These are phyloP conservation scores for Eufriesea mexicana DNA, from an alignment of 1,140 invertebrate genomes.

Conservation along the genomic window DNA sequence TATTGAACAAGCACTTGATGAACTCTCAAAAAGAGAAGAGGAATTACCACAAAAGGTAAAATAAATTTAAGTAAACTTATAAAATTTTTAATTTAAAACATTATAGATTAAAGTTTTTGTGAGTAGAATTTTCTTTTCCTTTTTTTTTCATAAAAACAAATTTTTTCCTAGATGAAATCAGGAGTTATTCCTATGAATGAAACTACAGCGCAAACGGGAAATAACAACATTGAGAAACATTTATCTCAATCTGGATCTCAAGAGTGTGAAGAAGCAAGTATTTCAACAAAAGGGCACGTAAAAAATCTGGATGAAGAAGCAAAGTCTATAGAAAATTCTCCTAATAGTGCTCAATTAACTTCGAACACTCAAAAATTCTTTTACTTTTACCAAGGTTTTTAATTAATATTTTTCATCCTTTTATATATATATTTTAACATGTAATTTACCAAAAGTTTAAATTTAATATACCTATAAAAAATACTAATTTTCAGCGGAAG, in stretches of 20 bases:
- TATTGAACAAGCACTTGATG: constrained; percentile 90
- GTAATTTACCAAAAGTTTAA: constrained; percentile 6
- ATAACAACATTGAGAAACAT: constrained; percentile 22
- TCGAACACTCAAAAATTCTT: constrained; percentile 84
- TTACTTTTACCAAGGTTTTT: constrained; percentile 94
- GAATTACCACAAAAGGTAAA: constrained; percentile 56
- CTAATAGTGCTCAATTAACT: constrained; percentile 15
- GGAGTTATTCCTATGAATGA: constrained; percentile 5
- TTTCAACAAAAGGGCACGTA: constrained; percentile 17
- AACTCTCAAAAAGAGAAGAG: constrained; percentile 82
- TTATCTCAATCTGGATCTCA: constrained; percentile 20
- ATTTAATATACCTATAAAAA: neutral
- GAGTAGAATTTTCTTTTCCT: neutral
- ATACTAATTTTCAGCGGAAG: constrained; percentile 85
- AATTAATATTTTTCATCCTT: neutral
- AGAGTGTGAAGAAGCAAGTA: constrained; percentile 5
- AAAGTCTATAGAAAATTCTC: constrained; percentile 38
- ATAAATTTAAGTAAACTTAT: constrained; percentile 16
- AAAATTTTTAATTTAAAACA: neutral
- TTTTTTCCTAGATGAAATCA: neutral
- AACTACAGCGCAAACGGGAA: neutral
- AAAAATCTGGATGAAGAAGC: constrained; percentile 32
- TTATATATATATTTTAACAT: neutral
- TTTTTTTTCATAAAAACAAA: neutral
- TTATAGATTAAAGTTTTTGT: neutral